These are phyloP conservation scores for Botrylloides violaceus DNA, from an alignment of 23 tunicate species.

Conservation along the genomic window DNA sequence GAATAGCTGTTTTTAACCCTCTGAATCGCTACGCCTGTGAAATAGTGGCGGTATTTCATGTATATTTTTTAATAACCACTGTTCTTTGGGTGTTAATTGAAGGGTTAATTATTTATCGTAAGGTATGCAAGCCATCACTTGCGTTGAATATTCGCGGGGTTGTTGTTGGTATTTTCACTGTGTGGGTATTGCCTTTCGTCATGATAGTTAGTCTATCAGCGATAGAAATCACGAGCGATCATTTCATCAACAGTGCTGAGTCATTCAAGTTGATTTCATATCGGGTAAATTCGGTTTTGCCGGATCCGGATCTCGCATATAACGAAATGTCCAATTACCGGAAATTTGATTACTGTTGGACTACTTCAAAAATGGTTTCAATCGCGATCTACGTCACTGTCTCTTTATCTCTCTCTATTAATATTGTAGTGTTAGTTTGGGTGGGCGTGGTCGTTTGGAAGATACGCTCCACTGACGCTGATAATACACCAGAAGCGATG, in stretches of 20 bases:
- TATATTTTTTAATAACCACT: conserved; percentile 8
- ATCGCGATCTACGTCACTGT: not conserved
- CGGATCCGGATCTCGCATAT: not conserved
- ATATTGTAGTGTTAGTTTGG: conserved; percentile 6
- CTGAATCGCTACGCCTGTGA: not conserved
- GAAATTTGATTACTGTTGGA: conserved; percentile 14
- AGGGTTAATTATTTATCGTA: conserved; percentile 10
- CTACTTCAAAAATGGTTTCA: not conserved
- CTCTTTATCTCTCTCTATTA: not conserved
- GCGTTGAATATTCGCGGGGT: no score
- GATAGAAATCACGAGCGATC: not conserved
- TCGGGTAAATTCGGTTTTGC: not conserved
- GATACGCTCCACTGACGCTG: not conserved
- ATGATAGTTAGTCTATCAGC: not conserved
- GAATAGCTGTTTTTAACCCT: conserved; percentile 8
- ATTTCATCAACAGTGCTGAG: not conserved
- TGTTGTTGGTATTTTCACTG: not conserved
- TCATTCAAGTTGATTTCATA: not conserved
- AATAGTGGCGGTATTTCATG: not conserved
- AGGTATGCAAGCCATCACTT: conserved; percentile 1
- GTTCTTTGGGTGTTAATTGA: conserved; percentile 11
- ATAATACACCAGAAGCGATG: not conserved
- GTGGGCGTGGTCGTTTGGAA: conserved; percentile 18
- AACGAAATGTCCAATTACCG: not conserved
- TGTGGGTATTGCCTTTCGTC: not conserved